Evolutionary conservation across 2,797 vertebrate genomes (phyloP).

Genomic region (Anguilla obscura): DNA sequence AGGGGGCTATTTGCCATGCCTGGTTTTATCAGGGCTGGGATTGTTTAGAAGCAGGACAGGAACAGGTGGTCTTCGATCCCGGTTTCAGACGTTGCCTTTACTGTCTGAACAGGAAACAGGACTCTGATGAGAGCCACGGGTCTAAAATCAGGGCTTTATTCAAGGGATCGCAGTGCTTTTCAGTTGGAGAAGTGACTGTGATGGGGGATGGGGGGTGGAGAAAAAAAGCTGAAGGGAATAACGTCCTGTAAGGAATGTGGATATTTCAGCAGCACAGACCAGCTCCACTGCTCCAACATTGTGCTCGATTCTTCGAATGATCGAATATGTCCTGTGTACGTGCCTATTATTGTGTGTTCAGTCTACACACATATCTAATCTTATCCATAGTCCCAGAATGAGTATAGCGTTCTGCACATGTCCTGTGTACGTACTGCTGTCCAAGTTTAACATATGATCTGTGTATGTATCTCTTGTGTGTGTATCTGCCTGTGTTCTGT

Average conservation of each 20-base stretch:
- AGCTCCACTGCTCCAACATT: not conserved
- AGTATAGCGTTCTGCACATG: not conserved
- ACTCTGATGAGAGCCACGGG: constrained; percentile 24
- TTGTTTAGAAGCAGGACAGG: constrained; percentile 41
- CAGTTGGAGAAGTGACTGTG: not conserved
- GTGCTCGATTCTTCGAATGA: not conserved
- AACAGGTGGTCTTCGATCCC: constrained; percentile 39
- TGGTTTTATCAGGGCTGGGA: constrained; percentile 51
- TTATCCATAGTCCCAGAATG: not conserved
- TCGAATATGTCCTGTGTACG: not conserved
- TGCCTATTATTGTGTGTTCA: not conserved
- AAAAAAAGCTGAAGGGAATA: not conserved
- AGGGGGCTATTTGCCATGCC: constrained; percentile 16
- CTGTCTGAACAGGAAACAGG: constrained; percentile 35
- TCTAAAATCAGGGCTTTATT: constrained; percentile 20
- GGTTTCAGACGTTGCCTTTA: constrained; percentile 22
- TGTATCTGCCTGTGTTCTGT: constrained; percentile 27
- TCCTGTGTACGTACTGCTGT: not conserved
- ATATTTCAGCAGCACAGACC: not conserved
- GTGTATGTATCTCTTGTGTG: not conserved
- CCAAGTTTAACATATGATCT: not conserved
- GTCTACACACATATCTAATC: not conserved
- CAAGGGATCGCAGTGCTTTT: not conserved
- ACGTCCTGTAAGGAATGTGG: not conserved
- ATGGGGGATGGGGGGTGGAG: not conserved